Base-by-base conservation (phyloP, 37 sponge, comb jelly and placozoan genomes). In the Chondrosia reniformis region DNA sequence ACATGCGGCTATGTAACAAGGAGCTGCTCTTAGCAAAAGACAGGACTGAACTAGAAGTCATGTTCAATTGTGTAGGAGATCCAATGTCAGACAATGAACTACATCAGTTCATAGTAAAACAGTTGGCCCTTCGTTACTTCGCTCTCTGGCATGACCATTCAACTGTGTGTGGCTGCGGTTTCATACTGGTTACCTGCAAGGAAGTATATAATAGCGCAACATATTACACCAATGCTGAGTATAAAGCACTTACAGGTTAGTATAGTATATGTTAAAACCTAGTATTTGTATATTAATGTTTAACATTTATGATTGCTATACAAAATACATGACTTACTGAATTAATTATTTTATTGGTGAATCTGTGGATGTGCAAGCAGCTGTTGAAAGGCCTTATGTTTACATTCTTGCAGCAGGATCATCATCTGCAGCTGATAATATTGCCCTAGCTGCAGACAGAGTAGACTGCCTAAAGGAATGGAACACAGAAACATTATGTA, bases 101-200 rank as follows among this genome's bases (percentile, higher is more conserved):
- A 8, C 17, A 61, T 8, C 63, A 61, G 17, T 22, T 25, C 27
- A 28, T 61, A 8, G 27, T 8, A 61, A 22, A 12, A 25, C 27
- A 12, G 8, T 25, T 61, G 8, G 27, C 63, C n/a, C 63, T 22
- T 28, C 63, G 63, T 28, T 8, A 61, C 63, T 61, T 61, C n/a
- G 63, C 63, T 61, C 27, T 80, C 4, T 80, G 80, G 80, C 80
- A 80, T 67, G 80, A 80, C 36, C 80, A 80, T 33, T 67, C 80
- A 46, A 80, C 80, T 22, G 38, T 80, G 13, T 45, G 62, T 5
- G 36, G 55, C 46, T 43, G 41, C 4, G 80, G 80, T 2, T 80
- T 43, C 42, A 67, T 80, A 7, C 43, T 63, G 45, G 36, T 79
- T 32, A 32, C 80, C 49, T 25, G 62, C 9, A 30, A 38, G 55